Evolutionary conservation across 2,888 invertebrate species (phyloP).

Genomic region (Petrolisthes cinctipes): DNA sequence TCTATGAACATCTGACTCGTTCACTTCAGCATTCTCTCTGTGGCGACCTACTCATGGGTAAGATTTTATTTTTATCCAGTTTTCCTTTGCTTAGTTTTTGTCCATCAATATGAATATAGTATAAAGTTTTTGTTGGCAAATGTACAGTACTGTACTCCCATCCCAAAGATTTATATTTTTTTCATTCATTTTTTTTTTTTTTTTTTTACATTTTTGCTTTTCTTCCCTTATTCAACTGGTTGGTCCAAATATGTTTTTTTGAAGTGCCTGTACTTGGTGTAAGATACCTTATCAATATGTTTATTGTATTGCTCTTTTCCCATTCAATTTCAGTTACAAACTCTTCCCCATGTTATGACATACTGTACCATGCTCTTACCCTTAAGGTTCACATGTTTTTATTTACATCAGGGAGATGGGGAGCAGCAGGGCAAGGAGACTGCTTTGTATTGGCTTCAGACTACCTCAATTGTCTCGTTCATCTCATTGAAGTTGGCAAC

Average conservation of each 20-base stretch:
- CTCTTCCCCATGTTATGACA: no score
- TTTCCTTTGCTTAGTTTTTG: neutral
- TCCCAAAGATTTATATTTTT: neutral
- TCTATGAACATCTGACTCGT: constrained; percentile 97
- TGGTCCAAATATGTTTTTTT: no score
- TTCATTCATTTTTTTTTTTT: neutral
- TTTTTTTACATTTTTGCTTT: neutral
- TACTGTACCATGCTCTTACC: no score
- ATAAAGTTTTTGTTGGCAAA: neutral
- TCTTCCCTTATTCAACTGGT: neutral
- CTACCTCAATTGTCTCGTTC: constrained; percentile 97
- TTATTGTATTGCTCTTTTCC: no score
- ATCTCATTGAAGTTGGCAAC: constrained; percentile 97
- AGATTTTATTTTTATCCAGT: constrained; percentile 48
- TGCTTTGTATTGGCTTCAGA: constrained; percentile 98
- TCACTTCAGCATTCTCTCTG: constrained; percentile 95
- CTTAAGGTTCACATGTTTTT: no score
- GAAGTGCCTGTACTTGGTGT: no score
- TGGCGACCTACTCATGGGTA: constrained; percentile 87
- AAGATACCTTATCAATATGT: no score
- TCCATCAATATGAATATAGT: neutral
- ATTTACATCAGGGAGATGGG: constrained; percentile 82
- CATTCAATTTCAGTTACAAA: no score
- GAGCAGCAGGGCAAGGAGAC: constrained; percentile 95
- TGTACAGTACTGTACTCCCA: no score